These are phyloP conservation scores for Chloroclysta siterata DNA, from an alignment of 2,888 invertebrate genomes.

Conservation along the genomic window DNA sequence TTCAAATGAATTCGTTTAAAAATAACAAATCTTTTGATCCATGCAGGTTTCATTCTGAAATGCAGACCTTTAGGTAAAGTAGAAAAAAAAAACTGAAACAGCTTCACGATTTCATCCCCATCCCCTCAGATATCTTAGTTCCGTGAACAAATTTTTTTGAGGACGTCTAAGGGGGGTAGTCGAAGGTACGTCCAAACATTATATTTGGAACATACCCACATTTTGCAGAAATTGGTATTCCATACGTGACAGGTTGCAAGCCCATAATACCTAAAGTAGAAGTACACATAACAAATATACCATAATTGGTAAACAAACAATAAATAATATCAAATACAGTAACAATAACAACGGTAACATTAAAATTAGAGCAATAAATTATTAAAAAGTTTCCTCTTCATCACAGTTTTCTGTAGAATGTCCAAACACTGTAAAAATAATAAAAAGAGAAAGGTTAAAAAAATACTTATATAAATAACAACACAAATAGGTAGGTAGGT, in stretches of 20 bases:
- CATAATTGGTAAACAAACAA: slow-evolving; percentile 65
- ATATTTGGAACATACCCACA: too few relatives aligned
- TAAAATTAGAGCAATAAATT: slow-evolving; percentile 69
- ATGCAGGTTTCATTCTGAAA: slow-evolving; percentile 1
- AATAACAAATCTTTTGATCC: slow-evolving; percentile 1
- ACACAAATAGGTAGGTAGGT: too few relatives aligned
- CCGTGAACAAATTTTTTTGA: too few relatives aligned
- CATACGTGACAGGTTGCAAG: too few relatives aligned
- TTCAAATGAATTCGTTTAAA: not conserved
- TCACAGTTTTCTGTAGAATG: slow-evolving; percentile 94
- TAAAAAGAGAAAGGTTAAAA: not conserved
- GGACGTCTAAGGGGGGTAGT: too few relatives aligned
- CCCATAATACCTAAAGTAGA: slow-evolving; percentile 44
- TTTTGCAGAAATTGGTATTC: too few relatives aligned
- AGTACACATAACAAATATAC: slow-evolving; percentile 50
- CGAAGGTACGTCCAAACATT: too few relatives aligned
- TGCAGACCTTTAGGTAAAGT: too few relatives aligned
- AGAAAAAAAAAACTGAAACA: too few relatives aligned
- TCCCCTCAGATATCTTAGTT: too few relatives aligned
- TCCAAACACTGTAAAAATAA: slow-evolving; percentile 90
- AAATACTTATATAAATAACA: too few relatives aligned
- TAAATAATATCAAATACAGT: slow-evolving; percentile 71
- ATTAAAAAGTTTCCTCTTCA: slow-evolving; percentile 92
- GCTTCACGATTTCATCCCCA: too few relatives aligned
- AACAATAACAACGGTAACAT: slow-evolving; percentile 80